A percentile compares a stretch with the other conserved stretches of the same genome.
phyloP scores from a whole-genome alignment of 1,140 invertebrate species.

The Calliopsis andreniformis region DNA sequence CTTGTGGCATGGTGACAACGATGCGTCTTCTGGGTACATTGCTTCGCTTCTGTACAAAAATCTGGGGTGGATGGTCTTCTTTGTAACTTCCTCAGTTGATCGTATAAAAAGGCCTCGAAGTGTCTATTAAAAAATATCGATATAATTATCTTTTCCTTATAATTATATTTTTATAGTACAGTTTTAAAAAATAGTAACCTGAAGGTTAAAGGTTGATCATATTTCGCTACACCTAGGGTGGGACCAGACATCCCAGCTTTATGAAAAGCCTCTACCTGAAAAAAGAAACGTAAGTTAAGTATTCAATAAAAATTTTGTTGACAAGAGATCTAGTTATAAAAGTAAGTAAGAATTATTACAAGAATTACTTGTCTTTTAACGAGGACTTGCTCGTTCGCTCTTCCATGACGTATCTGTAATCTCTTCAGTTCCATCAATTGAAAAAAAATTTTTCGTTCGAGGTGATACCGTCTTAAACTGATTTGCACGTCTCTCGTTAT shows the following conservation, averaged over 20 bases:
- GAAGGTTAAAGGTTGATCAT: constrained; percentile 78
- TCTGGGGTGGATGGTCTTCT: constrained; percentile 83
- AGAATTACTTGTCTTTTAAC: constrained; percentile 88
- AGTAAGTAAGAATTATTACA: neutral
- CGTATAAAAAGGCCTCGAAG: constrained; percentile 96
- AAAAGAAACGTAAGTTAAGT: constrained; percentile 10
- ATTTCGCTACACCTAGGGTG: constrained; percentile 77
- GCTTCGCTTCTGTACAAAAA: constrained; percentile 82
- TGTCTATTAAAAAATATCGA: constrained; percentile 82
- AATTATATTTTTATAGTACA: neutral
- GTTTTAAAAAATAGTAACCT: constrained; percentile 63
- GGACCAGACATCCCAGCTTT: constrained; percentile 78
- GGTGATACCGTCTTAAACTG: constrained; percentile 86
- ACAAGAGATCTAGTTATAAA: neutral
- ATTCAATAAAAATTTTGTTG: neutral
- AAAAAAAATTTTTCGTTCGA: constrained; percentile 96
- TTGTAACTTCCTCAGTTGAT: constrained; percentile 90
- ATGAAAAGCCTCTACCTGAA: constrained; percentile 78
- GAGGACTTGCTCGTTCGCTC: constrained; percentile 93
- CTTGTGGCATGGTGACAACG: constrained; percentile 94
- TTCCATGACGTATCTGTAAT: constrained; percentile 93
- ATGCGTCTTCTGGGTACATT: constrained; percentile 92
- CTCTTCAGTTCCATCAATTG: constrained; percentile 96
- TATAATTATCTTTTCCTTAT: neutral
- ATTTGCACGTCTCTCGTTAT: constrained; percentile 78